phyloP scores from a whole-genome alignment of 2,888 invertebrate genomes.

The Pyrocoelia pectoralis region DNA sequence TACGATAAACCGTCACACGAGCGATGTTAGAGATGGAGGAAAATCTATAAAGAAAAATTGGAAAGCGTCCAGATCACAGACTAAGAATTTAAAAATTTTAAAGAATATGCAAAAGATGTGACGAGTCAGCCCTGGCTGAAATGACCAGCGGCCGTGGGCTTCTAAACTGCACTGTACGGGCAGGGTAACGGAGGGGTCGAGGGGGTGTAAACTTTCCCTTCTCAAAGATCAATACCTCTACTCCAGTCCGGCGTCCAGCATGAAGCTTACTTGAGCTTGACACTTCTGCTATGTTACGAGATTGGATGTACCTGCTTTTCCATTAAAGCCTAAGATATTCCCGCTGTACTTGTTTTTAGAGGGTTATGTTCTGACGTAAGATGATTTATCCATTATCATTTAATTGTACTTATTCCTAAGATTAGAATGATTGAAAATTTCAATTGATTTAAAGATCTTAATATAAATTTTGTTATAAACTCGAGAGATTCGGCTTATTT shows the following conservation, averaged over 20 bases:
- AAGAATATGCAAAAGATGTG: slow-evolving; percentile 55
- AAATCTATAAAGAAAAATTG: neutral
- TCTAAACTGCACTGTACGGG: slow-evolving; percentile 57
- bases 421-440: neutral
- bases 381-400: neutral
- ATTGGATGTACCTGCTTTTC: slow-evolving; percentile 47
- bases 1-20: too few relatives aligned
- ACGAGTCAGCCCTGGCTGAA: slow-evolving; percentile 57
- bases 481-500: neutral
- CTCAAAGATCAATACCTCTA: slow-evolving; percentile 63
- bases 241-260: slow-evolving; percentile 58
- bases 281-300: slow-evolving; percentile 49
- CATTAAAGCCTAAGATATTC: slow-evolving; percentile 29
- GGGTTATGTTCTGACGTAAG: neutral
- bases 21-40: neutral
- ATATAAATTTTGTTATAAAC: slow-evolving; percentile 1
- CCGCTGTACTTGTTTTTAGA: slow-evolving; percentile 19
- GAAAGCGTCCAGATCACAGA: neutral
- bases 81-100: slow-evolving; percentile 28
- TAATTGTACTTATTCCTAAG: neutral
- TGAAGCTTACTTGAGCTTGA: slow-evolving; percentile 49
- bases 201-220: slow-evolving; percentile 62
- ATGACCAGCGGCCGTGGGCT: slow-evolving; percentile 62
- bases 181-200: slow-evolving; percentile 44
- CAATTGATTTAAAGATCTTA: neutral